These are phyloP conservation scores for Ectemnius lituratus DNA, from an alignment of 2,888 invertebrate genomes.

Conservation along the genomic window DNA sequence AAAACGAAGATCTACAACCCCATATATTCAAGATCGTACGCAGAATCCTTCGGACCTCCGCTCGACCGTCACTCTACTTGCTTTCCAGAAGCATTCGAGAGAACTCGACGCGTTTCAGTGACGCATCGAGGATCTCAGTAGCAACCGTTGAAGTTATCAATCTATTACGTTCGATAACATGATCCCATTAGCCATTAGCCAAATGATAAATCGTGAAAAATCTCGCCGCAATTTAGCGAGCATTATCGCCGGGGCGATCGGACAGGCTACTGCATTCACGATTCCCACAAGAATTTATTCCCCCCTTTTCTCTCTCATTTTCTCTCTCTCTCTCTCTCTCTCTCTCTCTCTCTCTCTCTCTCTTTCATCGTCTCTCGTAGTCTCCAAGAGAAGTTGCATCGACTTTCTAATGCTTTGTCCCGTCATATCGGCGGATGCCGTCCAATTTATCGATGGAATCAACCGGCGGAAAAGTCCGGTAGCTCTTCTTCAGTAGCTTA, in stretches of 20 bases:
- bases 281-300: conserved; percentile 14
- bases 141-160: no score
- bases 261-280: neutral
- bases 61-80: conserved; percentile 17
- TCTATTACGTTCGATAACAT: no score
- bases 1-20: conserved; percentile 9
- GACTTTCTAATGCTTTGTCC: conserved; percentile 8
- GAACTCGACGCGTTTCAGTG: no score
- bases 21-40: conserved; percentile 1
- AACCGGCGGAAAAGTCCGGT: conserved; percentile 1
- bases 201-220: neutral
- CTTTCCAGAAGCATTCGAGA: conserved; percentile 4
- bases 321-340: no score
- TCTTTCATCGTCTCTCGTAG: neutral
- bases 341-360: no score
- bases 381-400: neutral
- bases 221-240: no score
- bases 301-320: no score
- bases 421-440: conserved; percentile 5
- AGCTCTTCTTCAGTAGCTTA: neutral
- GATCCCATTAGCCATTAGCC: no score
- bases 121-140: no score
- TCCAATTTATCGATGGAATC: conserved; percentile 15
- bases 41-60: neutral
- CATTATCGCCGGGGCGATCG: neutral